Conservation (phyloP, 2,113 vertebrate genomes). For the Cephalophus harveyi region DNA sequence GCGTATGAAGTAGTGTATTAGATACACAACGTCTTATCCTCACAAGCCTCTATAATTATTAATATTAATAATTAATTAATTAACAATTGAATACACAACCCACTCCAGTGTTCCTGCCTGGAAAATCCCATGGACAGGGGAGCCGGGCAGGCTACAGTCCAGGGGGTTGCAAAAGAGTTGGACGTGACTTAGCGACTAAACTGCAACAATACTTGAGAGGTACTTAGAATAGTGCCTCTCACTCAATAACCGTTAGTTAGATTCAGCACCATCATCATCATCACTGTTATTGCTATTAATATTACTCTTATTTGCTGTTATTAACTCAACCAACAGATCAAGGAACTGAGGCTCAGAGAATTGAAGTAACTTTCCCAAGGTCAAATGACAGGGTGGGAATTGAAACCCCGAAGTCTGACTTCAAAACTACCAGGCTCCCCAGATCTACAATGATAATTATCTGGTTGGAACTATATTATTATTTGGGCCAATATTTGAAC, state of each 20-base stretch:
- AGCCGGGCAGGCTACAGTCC: not conserved
- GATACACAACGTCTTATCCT: not conserved
- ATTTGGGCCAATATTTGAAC: not conserved
- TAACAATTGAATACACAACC: not conserved
- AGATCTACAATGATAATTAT: too few relatives aligned
- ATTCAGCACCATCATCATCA: not conserved
- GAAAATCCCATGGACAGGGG: not conserved
- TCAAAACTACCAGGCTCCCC: not conserved
- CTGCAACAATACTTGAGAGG: not conserved
- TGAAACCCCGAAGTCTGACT: not conserved
- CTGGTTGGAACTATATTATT: not conserved
- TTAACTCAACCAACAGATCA: not conserved
- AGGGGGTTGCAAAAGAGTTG: not conserved
- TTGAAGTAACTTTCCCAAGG: not conserved
- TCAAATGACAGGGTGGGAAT: not conserved
- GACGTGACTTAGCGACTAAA: not conserved
- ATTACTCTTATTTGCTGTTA: not conserved
- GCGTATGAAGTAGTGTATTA: not conserved
- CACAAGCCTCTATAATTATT: not conserved
- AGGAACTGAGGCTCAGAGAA: not conserved
- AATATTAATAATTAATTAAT: not conserved
- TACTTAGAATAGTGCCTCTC: not conserved
- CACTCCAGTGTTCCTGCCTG: not conserved
- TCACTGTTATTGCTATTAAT: not conserved
- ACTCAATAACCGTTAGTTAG: fast-evolving